A percentile compares a stretch with the other conserved stretches of the same genome.
Conservation (phyloP, 2,113 vertebrate species). For the Pantherophis guttatus region DNA sequence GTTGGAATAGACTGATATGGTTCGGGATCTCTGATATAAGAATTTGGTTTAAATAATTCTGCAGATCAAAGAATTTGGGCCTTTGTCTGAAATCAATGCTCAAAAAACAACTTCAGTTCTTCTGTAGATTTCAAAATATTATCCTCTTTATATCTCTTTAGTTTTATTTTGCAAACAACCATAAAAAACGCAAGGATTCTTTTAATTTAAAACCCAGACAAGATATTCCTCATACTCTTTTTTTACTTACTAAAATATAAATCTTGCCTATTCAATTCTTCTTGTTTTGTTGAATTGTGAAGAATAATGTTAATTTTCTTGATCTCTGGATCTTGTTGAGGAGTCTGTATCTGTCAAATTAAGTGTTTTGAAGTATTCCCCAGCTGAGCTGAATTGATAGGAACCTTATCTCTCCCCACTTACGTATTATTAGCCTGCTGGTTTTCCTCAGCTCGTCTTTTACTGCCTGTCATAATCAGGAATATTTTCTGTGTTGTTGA, state of each 20-base stretch:
- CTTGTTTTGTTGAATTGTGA: neutral
- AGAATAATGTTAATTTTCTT: neutral
- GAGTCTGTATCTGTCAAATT: neutral
- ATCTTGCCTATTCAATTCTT: neutral
- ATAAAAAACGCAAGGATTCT: neutral
- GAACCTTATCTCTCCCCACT: neutral
- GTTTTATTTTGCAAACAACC: neutral
- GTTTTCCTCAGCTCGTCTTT: neutral
- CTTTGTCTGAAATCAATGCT: neutral
- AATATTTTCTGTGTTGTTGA: neutral
- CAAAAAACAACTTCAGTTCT: neutral
- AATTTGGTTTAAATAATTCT: neutral
- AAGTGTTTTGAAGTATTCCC: neutral
- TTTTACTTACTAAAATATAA: neutral
- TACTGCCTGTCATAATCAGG: neutral
- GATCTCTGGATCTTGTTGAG: neutral
- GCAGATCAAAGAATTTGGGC: neutral
- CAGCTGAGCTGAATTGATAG: neutral
- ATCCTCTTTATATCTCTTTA: neutral
- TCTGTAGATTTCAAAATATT: constrained; percentile 5
- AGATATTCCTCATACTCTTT: neutral
- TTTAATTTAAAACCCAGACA: neutral
- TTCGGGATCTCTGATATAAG: neutral
- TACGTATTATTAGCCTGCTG: neutral
- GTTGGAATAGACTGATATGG: neutral